Base-by-base conservation (phyloP, 2,113 vertebrate species). In the Clarias magur region DNA sequence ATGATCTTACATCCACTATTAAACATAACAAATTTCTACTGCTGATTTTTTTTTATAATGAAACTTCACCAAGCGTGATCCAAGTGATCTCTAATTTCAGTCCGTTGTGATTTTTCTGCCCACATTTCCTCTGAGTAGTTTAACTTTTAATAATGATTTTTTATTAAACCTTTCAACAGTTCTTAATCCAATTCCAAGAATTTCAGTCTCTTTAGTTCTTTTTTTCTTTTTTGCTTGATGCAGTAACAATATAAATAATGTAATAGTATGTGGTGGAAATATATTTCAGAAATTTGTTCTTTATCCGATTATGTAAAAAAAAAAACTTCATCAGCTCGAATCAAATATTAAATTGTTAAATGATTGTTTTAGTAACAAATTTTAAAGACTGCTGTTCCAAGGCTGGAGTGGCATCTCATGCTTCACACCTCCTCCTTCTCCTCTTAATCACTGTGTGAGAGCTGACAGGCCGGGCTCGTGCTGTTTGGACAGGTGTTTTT, bases 401-500 rank as follows among this genome's bases (percentile, higher is more conserved):
- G 21, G 30, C 79, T 42, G 19, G 19, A 88, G 89, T 86, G 90
- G 87, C 85, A 88, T 93, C 93, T 30, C 42, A 63, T 57, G 70
- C 83, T 86, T 84, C 86, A 83, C 17, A 25, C 34, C 89, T 86
- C 23, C 53, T 70, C 92, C 91, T 90, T 34, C 76, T 60, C 57
- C n/a, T 60, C 79, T 62, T 81, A 81, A 81, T 81, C 79, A 81
- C 30, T 92, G 93, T 94, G 91, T 92, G 91, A 90, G 89, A 85
- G 80, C 88, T 94, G 94, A 95, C 94, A 94, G 94, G 92, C 70
- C 83, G 91, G 93, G 88, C 93, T 90, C 88, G 91, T 92, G 92
- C 92, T 96, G 93, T 96, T 96, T 95, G 88, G 94, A 95, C 95
- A 95, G 95, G 95, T 96, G 95, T 92, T 95, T 94, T 89, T 75